Base-by-base conservation (phyloP, 2,888 invertebrate species). In the Magallana nippona region DNA sequence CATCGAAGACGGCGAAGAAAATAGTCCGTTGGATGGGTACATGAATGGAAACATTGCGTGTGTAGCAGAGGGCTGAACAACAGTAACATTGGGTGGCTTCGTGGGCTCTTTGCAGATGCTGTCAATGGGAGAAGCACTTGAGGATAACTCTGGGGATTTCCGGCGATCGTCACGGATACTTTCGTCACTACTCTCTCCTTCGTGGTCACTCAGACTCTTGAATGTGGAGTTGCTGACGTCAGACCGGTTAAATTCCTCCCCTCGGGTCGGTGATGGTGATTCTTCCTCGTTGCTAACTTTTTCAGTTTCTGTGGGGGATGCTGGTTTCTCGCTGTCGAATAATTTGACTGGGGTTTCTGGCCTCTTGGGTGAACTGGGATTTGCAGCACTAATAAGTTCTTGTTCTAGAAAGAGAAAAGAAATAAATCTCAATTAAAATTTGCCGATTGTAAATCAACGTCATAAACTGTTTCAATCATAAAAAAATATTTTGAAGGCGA, bases 31-130 rank as follows among this genome's bases (percentile, higher is more conserved):
- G 79, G 96, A 87, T 15, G 89, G 98, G 94, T 98, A 98, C 83
- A 98, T 96, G 95, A 98, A 98, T 89, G 98, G 98, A 93, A 98
- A 95, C 93, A 97, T 95, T 11, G 98, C 97, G 93, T 98, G 98
- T 79, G 98, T 97, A 78, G 98, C 98, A 11, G 93, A 92, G 71
- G 98, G 98, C 81, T 98, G 98, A 55, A 93, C 89, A 62, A 98
- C 97, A 57, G 98, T 98, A 87, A 98, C 98, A 95, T 98, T 98
- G 19, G 98, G 98, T 55, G 94, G 93, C 87, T 91, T 90, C 77
- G 88, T 89, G 71, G 89, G 91, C 82, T 88, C 89, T 77, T 89
- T 90, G 81, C 88, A 81, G 60, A 86, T 81, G 1, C 84, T 83
- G 84, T 87, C 82, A 17, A 79, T 60, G 2, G 84, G 79, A 0